These are phyloP conservation scores for Dreissena rostriformis DNA, from an alignment of 1,140 invertebrate species.

Conservation along the genomic window DNA sequence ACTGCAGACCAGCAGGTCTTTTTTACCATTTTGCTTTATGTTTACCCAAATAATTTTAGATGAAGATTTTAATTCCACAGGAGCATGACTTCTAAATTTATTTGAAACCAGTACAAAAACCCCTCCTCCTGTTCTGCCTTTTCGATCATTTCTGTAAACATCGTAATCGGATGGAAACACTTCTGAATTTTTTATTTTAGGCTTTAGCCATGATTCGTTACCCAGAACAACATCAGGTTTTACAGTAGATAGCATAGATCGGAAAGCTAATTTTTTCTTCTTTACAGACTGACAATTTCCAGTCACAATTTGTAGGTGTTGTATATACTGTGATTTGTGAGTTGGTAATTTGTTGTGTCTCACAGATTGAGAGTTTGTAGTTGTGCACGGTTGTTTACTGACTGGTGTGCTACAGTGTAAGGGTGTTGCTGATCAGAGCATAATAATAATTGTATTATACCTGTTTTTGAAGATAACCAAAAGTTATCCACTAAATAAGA, in stretches of 20 bases:
- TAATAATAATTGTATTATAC: no score
- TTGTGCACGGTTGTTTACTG: background rate
- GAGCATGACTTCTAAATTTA: slow-evolving; percentile 2
- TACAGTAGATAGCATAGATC: slow-evolving; percentile 5
- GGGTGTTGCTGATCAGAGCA: background rate
- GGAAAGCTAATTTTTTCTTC: slow-evolving; percentile 13
- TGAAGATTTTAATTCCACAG: background rate
- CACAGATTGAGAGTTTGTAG: background rate
- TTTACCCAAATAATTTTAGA: slow-evolving; percentile 25
- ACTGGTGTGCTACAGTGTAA: background rate
- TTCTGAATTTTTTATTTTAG: slow-evolving; percentile 24
- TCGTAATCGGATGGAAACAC: slow-evolving; percentile 8
- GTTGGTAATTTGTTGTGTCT: background rate
- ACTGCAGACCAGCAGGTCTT: slow-evolving; percentile 21
- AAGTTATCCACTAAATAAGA: no score
- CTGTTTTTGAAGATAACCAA: no score
- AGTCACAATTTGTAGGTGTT: background rate
- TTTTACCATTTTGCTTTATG: slow-evolving; percentile 4
- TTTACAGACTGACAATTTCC: slow-evolving; percentile 17
- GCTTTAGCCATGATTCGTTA: slow-evolving; percentile 28
- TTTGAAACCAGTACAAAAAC: background rate
- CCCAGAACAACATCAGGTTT: slow-evolving; percentile 17
- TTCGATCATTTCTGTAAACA: background rate
- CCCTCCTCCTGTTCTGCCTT: slow-evolving; percentile 15
- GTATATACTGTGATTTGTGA: background rate